Evolutionary conservation across 2,888 invertebrate genomes (phyloP), one percentile per base, ranked within the genome.

Genomic region (Tuta absoluta): DNA sequence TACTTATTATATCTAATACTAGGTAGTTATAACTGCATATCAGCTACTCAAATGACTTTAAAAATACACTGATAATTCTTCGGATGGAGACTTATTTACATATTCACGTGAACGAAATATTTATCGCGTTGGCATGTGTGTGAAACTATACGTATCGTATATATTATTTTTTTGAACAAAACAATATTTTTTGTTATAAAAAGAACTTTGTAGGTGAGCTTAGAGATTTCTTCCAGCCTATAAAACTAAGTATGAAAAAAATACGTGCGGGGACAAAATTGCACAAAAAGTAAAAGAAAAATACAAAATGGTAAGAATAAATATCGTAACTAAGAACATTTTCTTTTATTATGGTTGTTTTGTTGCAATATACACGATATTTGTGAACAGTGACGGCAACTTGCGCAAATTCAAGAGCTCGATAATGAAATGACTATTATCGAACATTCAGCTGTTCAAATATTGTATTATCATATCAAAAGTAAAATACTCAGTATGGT

Each of bases 401-500:
- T 19, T 45, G 48, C 37, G 57, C 24, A 62, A 65, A 65, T 62
- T n/a, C n/a, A 65, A 7, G 23, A 19, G 17, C 49, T 62, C 59
- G 58, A 19, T 49, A 23, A 58, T 65, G 57, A 57, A 57, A 58
- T 65, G 57, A 57, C 38, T 48, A 33, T 48, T 48, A 62, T 58
- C 24, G 28, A 24, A 51, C 41, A 19, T 37, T 48, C 65, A 65
- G 51, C 59, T 65, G 65, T 11, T 19, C 28, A 65, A 62, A 65
- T 33, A 53, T 23, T 45, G n/a, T 45, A 17, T 17, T 17, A 45
- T 17, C 33, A 33, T 33, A 33, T 3, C 33, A 33, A 33, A 33
- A 33, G 33, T 33, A 10, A 45, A 45, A 45, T n/a, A 45, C 37
- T 37, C 8, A 37, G 37, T 37, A 37, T 37, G 37, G 8, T 37